Base-by-base conservation (phyloP, 2,113 vertebrate species). In the Istiophorus platypterus region DNA sequence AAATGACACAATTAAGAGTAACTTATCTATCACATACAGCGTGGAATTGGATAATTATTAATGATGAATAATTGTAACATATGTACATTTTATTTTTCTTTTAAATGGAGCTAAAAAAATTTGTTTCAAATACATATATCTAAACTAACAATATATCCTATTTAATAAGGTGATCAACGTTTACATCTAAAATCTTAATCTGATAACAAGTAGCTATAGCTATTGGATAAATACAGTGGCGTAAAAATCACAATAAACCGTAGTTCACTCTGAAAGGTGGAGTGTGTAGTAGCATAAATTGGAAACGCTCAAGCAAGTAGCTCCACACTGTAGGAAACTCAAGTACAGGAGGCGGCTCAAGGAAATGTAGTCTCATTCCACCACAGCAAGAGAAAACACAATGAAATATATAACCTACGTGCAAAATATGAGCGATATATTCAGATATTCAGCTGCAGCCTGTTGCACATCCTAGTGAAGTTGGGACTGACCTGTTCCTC, bases 391-490 rank as follows among this genome's bases (percentile, higher is more conserved):
- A 26, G 22, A 9, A 63, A 39, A 22, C 31, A 9, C 6, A 37
- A 20, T 24, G 0, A 59, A 22, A 56, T 18, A 29, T 49, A 24
- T 41, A 0, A 63, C 24, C 20, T 11, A 22, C 41, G 57, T 22
- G 22, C 11, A 41, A 31, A 41, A 57, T 47, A 1, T 65, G 8
- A 56, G 45, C 41, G 31, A 41, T 31, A 59, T 41, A 5, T 29
- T 72, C 27, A 51, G 39, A 27, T n/a, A 37, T 6, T 47, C 27
- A 70, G 41, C 62, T 68, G 56, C 80, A 51, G 59, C 74, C 61
- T 72, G 74, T 61, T 77, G 61, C 57, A 15, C 26, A 31, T 22
- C 3, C 11, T 24, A 24, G n/a, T 61, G 9, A 37, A 59, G 57
- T 1, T 20, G 26, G 31, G 34, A 37, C 58, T 51, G 49, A 71